phyloP scores from a whole-genome alignment of 2,888 invertebrate species.

The Mythimna albipuncta region DNA sequence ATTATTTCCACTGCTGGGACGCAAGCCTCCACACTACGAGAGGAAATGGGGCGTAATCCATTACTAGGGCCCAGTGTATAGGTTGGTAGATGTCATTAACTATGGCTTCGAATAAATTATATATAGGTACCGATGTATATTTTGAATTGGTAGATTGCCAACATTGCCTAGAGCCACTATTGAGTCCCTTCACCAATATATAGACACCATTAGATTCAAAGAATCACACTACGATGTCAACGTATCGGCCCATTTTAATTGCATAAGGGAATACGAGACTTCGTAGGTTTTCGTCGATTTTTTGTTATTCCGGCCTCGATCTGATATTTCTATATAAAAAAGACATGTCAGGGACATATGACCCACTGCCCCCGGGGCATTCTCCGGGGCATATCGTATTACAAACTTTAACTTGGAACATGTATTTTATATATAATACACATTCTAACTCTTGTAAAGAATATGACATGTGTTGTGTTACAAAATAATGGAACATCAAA shows the following conservation, averaged over 20 bases:
- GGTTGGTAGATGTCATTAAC: no score
- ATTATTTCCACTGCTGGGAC: no score
- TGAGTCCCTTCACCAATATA: conserved; percentile 8
- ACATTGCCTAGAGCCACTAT: neutral
- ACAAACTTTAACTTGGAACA: conserved; percentile 51
- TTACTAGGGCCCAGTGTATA: no score
- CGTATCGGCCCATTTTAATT: conserved; percentile 48
- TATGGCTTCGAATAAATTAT: no score
- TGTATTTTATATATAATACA: conserved; percentile 34
- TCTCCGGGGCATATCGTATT: conserved; percentile 44
- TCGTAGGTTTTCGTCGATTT: conserved; percentile 32
- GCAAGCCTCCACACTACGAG: no score
- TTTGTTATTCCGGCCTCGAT: conserved; percentile 34
- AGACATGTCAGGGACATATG: conserved; percentile 53
- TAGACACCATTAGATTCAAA: conserved; percentile 22
- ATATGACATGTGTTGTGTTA: conserved; percentile 28
- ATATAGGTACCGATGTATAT: no score
- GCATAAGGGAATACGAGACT: conserved; percentile 60
- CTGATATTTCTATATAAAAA: conserved; percentile 57
- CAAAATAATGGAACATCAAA: conserved; percentile 38
- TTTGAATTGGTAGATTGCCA: neutral
- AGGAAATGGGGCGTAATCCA: no score
- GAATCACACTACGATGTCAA: conserved; percentile 7
- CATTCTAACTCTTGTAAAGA: conserved; percentile 16
- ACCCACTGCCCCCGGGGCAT: conserved; percentile 53